Percentiles rank a stretch among this genome's conserved stretches.
phyloP scores from a whole-genome alignment of 2,888 invertebrate species.

The Nasonia oneida region DNA sequence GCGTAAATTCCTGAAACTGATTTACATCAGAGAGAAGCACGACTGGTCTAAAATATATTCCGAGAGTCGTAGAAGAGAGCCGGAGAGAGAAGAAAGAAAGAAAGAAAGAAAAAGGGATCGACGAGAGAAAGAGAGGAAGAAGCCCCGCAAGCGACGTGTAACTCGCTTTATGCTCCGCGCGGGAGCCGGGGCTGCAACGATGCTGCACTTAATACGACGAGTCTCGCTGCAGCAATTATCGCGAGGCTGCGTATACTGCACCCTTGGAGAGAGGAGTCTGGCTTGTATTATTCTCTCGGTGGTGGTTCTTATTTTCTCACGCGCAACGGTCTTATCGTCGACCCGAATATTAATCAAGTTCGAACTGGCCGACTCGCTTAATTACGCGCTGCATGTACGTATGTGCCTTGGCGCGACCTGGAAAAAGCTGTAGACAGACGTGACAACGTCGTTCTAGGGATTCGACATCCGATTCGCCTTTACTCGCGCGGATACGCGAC shows the following conservation, averaged over 20 bases:
- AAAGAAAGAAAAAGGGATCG: neutral
- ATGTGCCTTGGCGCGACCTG: neutral
- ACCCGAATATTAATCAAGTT: neutral
- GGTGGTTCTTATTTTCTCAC: neutral
- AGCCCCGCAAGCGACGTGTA: conserved; percentile 35
- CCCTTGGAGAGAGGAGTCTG: neutral
- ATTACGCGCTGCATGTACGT: neutral
- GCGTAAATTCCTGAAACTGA: conserved; percentile 48
- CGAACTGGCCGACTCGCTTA: neutral
- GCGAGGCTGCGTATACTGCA: neutral
- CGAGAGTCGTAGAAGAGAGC: neutral
- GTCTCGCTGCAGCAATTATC: conserved; percentile 31
- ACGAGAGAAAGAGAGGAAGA: conserved; percentile 8
- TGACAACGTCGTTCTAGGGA: too few species aligned
- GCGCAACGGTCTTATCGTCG: neutral
- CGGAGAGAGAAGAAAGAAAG: neutral
- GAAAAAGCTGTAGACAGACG: neutral
- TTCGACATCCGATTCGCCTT: too few species aligned
- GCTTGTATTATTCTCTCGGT: neutral
- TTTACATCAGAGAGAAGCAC: conserved; percentile 35
- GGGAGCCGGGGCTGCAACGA: conserved; percentile 16
- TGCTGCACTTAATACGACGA: conserved; percentile 3
- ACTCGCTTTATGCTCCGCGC: conserved; percentile 33
- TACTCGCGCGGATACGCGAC: too few species aligned
- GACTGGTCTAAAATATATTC: conserved; percentile 44